Evolutionary conservation across 2,113 vertebrate genomes (phyloP).

Genomic region (Pseudonaja textilis): DNA sequence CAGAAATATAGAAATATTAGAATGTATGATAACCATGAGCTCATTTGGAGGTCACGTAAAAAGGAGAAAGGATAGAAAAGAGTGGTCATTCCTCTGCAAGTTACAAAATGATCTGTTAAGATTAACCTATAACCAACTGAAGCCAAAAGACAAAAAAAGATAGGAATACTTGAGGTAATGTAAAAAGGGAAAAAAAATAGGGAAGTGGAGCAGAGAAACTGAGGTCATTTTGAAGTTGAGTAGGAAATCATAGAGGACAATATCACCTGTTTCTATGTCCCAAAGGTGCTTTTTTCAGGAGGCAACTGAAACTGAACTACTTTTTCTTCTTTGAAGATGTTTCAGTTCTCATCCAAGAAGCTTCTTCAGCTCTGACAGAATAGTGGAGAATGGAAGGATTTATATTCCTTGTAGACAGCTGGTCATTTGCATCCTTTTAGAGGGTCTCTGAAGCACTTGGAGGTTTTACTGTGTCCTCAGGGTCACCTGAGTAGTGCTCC

Average conservation of each 20-base stretch:
- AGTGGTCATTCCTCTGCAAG: neutral
- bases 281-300: too few relatives aligned
- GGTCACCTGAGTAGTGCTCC: too few relatives aligned
- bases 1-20: neutral
- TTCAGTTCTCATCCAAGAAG: too few relatives aligned
- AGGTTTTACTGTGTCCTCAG: too few relatives aligned
- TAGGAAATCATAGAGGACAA: neutral
- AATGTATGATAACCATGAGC: neutral
- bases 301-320: too few relatives aligned
- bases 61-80: neutral
- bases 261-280: neutral
- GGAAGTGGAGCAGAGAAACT: neutral
- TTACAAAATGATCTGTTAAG: neutral
- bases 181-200: neutral
- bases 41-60: neutral
- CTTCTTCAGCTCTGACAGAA: too few relatives aligned
- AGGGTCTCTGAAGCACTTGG: too few relatives aligned
- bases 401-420: too few relatives aligned
- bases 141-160: neutral
- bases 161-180: neutral
- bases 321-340: too few relatives aligned
- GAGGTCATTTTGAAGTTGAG: neutral
- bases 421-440: too few relatives aligned
- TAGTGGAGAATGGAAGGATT: too few relatives aligned
- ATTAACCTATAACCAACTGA: neutral